Percentiles rank a stretch among this genome's conserved stretches.
These are phyloP conservation scores for Protobothrops flavoviridis DNA, from an alignment of 2,113 vertebrate genomes.

Conservation along the genomic window DNA sequence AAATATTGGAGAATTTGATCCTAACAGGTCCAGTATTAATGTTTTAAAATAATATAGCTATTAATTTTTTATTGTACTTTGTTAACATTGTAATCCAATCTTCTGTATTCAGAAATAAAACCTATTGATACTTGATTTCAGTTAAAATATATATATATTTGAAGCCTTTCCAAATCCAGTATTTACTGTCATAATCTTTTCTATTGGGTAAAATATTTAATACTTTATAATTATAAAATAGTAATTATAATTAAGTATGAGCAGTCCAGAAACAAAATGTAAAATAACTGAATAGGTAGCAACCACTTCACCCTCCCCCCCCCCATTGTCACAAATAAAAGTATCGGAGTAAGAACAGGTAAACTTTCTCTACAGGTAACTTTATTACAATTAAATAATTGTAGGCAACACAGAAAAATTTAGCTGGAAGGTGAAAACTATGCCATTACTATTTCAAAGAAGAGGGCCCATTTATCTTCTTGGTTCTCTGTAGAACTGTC, in stretches of 20 bases:
- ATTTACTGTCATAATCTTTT: background rate
- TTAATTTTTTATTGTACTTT: conserved; percentile 11
- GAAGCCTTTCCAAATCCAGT: background rate
- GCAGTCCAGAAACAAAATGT: background rate
- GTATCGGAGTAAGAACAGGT: background rate
- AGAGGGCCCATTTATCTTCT: background rate
- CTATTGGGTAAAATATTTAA: background rate
- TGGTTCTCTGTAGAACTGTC: background rate
- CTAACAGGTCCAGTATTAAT: conserved; percentile 77
- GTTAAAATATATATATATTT: background rate
- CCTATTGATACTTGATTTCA: background rate
- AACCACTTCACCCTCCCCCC: background rate
- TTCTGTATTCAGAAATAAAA: background rate
- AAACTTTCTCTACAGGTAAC: background rate
- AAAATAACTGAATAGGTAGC: background rate
- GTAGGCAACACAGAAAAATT: background rate
- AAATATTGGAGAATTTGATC: conserved; percentile 78
- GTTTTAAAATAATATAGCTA: conserved; percentile 4
- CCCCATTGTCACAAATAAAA: background rate
- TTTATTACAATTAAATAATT: background rate
- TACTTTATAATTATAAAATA: background rate
- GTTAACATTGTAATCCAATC: background rate
- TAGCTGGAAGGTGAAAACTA: background rate
- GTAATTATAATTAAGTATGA: background rate
- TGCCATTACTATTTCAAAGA: background rate